Base-by-base conservation (phyloP, 2,113 vertebrate genomes). In the Myrmecophaga tridactyla region DNA sequence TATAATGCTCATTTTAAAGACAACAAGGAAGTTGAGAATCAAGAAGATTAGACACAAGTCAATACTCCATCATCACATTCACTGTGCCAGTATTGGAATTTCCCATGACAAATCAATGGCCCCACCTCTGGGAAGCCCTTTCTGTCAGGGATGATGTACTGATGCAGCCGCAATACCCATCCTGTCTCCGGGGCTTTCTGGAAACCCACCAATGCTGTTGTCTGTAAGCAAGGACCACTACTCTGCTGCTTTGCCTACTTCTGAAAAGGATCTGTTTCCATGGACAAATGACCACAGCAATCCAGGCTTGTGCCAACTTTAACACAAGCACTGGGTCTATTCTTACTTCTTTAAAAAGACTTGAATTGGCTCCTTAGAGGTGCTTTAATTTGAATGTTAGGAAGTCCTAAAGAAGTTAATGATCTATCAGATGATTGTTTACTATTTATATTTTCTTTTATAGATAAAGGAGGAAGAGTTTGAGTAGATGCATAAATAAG, bases 51-150 rank as follows among this genome's bases (percentile, higher is more conserved):
- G 31, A 43, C 36, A 18, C 78, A 10, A 11, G 3, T 12, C 2
- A 48, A 4, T 20, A 2, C n/a, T 2, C 53, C 48, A 48, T 27
- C 7, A 12, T 14, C 11, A 9, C 7, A 14, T n/a, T 53, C 34
- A 23, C 11, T 56, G 53, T 4, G 27, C 56, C 4, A 0, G 0
- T 23, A 6, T 17, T 53, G 53, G 6, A 18, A 17, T 18, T 56
- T 15, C 17, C 53, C 53, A 20, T 21, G 18, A 21, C 3, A 20
- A 56, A 6, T 21, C 20, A 56, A 20, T 1, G 18, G 53, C 20
- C 53, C 53, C 18, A 20, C 4, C 53, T 6, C 18, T 20, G 7
- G 53, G 53, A 21, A 56, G 53, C 18, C 53, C 53, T 20, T n/a
- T 13, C 31, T 48, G 29, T 31, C 31, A 65, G 29, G 53, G 43